Base-by-base conservation (phyloP, 64 coral and sea anemone genomes). In the Montipora foliosa region DNA sequence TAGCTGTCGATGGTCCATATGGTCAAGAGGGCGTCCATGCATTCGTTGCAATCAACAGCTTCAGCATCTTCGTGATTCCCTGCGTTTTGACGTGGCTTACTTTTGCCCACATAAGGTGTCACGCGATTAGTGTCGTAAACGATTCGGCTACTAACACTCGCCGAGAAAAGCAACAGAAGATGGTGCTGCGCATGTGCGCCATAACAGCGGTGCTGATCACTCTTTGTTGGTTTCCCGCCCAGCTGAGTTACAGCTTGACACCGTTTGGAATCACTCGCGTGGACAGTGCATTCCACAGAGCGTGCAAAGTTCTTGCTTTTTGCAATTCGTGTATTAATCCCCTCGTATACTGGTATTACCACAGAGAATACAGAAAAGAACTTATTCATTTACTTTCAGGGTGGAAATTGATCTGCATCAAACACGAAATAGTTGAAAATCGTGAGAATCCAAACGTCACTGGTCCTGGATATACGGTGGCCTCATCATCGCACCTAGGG, bases 311-410 rank as follows among this genome's bases (percentile, higher is more conserved):
- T 22, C 12, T 72, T 86, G 17, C 82, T 10, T 72, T 86, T 51
- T 15, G 67, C 19, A 86, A 86, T 47, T 86, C 82, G 82, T 86
- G 82, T 50, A 22, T 52, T 24, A 86, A 86, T 50, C 82, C 66
- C n/a, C 12, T 86, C 14, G 70, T 85, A 86, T 72, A 86, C 12
- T 86, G 82, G 82, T 86, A 71, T 72, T 70, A 52, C 46, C 82
- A 86, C 67, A 72, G 47, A 16, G 64, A 85, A 49, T 85, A 71
- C 64, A 85, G 45, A 85, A 22, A 67, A 10, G 66, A 48, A 71
- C 66, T 86, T 5, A 24, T 72, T 10, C 48, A 15, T 16, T 47
- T 86, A 3, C 71, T 70, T 24, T 72, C 19, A 17, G 5, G 6
- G 64, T 86, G 82, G 8, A 50, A 86, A 49, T 9, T 5, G 17